These are phyloP conservation scores for Drosophila mojavensis DNA, from an alignment of 1,140 invertebrate species.

Conservation along the genomic window DNA sequence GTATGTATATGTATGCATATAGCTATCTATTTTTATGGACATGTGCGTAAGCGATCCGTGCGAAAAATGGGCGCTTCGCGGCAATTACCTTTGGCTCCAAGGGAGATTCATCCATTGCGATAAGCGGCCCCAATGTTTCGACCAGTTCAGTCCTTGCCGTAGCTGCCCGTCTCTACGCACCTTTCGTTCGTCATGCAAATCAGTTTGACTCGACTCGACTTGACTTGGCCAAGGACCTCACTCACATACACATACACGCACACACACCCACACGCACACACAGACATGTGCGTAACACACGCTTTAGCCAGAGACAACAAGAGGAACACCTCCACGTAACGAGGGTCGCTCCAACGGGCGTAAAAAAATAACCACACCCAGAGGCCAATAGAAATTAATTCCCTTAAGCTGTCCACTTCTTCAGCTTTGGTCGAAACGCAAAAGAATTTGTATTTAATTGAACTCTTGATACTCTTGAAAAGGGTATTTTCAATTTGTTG, in stretches of 20 bases:
- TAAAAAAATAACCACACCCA: conserved; percentile 1
- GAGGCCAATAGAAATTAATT: conserved; percentile 14
- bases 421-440: conserved; percentile 1
- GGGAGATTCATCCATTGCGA: conserved; percentile 60
- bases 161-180: conserved; percentile 71
- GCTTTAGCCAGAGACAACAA: conserved; percentile 19
- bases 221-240: conserved; percentile 33
- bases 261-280: conserved; percentile 20
- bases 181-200: conserved; percentile 76
- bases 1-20: conserved; percentile 21
- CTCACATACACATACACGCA: conserved; percentile 42
- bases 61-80: conserved; percentile 82
- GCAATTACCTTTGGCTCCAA: conserved; percentile 75
- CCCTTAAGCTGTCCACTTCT: conserved; percentile 16
- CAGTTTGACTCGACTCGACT: conserved; percentile 46
- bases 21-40: conserved; percentile 77
- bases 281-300: conserved; percentile 58
- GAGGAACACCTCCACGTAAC: conserved; percentile 29
- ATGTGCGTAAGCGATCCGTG: conserved; percentile 82
- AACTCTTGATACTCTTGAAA: background rate
- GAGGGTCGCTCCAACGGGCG: conserved; percentile 19
- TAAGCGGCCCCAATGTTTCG: conserved; percentile 42
- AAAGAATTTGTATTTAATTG: conserved; percentile 16
- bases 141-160: conserved; percentile 8
- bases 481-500: background rate